Evolutionary conservation across 2,113 vertebrate species (phyloP), one percentile per base, ranked within the genome.

Genomic region (Bostrychus sinensis): DNA sequence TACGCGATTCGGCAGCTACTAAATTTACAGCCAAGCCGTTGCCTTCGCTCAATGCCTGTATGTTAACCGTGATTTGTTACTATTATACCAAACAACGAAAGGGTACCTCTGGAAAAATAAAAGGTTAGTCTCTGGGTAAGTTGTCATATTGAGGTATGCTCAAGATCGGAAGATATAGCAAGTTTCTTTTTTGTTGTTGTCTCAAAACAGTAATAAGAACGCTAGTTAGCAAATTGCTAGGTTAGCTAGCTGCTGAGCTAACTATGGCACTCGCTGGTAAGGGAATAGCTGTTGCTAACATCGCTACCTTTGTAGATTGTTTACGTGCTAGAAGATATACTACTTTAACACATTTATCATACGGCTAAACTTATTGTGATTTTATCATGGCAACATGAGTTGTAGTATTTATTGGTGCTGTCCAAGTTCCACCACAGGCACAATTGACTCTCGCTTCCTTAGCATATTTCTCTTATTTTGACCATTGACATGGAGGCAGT

Each of bases 1-100:
- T 61, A 57, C 7, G 0, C 23, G 16, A 20, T 28, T 28, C 19
- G 17, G 46, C 46, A n/a, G 50, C 45, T 68, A 6, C 13, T 2
- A 16, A 46, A 61, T 64, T 16, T 41, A 43, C 20, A 11, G 25
- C 62, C 42, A 17, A 56, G 83, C 83, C 80, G 78, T 67, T 10
- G 2, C 13, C 22, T 1, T 17, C 64, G 48, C 57, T 70, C 80
- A 69, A 77, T 56, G 37, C 71, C 43, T 77, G 14, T 51, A 48
- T 37, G 66, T 60, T 56, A 54, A 10, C 16, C 54, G 58, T 50
- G 55, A 56, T 46, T 83, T 80, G 62, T 82, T 84, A 75, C 68
- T 37, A 56, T 17, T 4, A 14, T 13, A 23, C 16, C 14, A 60
- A 30, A 20, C 69, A 71, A 62, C 26, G 13, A n/a, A 30, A 12